A percentile compares a stretch with the other conserved stretches of the same genome.
phyloP scores from a whole-genome alignment of 2,797 vertebrate species.

The Chloroceryle amazona region DNA sequence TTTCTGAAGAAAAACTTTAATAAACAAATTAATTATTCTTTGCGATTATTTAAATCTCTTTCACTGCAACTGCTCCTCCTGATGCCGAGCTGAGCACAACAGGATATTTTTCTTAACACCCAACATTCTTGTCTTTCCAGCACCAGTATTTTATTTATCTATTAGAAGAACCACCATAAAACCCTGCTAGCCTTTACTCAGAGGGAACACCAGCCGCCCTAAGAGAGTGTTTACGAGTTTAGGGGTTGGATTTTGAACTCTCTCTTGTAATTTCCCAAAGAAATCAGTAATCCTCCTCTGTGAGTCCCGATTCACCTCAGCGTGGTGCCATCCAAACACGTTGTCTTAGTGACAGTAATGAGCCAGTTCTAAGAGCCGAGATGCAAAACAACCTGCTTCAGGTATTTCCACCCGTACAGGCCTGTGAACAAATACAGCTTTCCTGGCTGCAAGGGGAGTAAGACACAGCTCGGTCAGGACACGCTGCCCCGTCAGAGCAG shows the following conservation, averaged over 20 bases:
- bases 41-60: background rate
- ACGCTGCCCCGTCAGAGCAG: fast-evolving
- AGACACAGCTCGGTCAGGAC: fast-evolving
- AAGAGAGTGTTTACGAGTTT: background rate
- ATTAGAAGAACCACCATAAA: background rate
- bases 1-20: background rate
- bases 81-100: background rate
- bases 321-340: fast-evolving
- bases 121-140: background rate
- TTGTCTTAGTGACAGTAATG: background rate
- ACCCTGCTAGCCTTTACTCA: background rate
- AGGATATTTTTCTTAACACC: background rate
- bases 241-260: background rate
- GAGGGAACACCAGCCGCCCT: background rate
- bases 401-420: background rate
- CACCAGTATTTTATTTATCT: background rate
- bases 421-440: background rate
- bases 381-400: fast-evolving
- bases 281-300: background rate
- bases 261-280: background rate
- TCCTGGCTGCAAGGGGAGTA: background rate
- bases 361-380: background rate
- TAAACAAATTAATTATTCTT: background rate
- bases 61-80: background rate
- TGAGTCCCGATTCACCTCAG: background rate